A percentile compares a stretch with the other conserved stretches of the same genome.
phyloP scores from a whole-genome alignment of 2,797 vertebrate species.

The Anableps anableps region DNA sequence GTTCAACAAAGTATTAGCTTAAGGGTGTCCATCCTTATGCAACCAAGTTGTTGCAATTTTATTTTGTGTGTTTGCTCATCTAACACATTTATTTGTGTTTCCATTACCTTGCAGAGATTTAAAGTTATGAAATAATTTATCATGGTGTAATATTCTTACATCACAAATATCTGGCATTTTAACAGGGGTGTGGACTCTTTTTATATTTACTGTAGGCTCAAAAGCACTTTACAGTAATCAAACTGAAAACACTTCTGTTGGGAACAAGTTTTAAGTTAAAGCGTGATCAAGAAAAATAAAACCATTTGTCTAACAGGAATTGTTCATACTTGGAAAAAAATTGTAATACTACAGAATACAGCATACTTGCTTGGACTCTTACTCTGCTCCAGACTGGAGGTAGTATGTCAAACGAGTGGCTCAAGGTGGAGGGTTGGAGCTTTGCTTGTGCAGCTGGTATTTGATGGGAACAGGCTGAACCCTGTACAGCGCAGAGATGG shows the following conservation, averaged over 20 bases:
- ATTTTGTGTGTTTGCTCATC: too few species aligned
- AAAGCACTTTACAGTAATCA: constrained; percentile 45
- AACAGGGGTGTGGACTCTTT: neutral
- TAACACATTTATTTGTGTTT: too few species aligned
- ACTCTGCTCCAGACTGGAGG: constrained; percentile 30
- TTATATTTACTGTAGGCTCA: neutral
- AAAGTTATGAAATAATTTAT: neutral
- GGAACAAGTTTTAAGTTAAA: neutral
- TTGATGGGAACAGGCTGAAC: constrained; percentile 88
- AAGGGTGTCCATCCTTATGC: too few species aligned
- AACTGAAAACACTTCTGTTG: constrained; percentile 7
- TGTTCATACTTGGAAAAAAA: neutral
- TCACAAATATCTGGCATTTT: neutral
- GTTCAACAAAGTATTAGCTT: too few species aligned
- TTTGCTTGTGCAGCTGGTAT: constrained; percentile 56
- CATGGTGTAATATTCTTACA: neutral
- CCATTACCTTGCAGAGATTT: too few species aligned
- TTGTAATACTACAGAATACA: neutral
- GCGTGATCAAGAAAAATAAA: neutral
- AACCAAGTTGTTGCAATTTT: too few species aligned
- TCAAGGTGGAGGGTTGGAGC: constrained; percentile 57
- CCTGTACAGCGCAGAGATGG: constrained; percentile 72
- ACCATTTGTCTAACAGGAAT: neutral
- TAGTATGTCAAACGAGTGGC: constrained; percentile 40
- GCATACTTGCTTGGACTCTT: neutral